Percentiles rank a stretch among this genome's conserved stretches.
These are phyloP conservation scores for Caradrina clavipalpis DNA, from an alignment of 2,888 invertebrate species.

Conservation along the genomic window DNA sequence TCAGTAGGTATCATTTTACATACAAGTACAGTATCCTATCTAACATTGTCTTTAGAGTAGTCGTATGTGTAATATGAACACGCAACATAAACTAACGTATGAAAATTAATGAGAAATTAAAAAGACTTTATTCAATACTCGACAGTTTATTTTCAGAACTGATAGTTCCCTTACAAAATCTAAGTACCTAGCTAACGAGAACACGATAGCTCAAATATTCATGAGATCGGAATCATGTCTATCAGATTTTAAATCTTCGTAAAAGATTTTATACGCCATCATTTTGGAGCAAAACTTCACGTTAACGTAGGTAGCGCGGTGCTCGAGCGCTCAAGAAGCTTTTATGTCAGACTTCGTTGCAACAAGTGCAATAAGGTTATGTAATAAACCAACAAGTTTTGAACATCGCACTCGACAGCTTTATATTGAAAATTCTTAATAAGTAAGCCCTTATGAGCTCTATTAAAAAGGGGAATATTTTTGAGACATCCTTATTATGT, in stretches of 20 bases:
- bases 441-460: no score
- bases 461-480: background rate
- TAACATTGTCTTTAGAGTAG: no score
- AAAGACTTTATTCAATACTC: no score
- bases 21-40: no score
- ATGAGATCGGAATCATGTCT: background rate
- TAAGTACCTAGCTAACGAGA: no score
- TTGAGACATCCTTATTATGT: no score
- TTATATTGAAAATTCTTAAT: background rate
- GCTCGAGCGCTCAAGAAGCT: constrained; percentile 8
- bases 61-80: no score
- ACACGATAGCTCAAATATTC: background rate
- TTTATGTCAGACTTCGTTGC: constrained; percentile 9
- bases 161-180: no score
- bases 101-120: no score
- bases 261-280: constrained; percentile 3
- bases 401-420: constrained; percentile 6
- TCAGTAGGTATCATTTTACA: no score
- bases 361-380: constrained; percentile 32
- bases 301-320: constrained; percentile 4
- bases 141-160: no score
- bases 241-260: constrained; percentile 10
- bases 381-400: constrained; percentile 19
- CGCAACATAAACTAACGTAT: no score
- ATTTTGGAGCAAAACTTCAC: constrained; percentile 14